Evolutionary conservation across 2,797 vertebrate genomes (phyloP).

Genomic region (Neosilurus mollespiculum): DNA sequence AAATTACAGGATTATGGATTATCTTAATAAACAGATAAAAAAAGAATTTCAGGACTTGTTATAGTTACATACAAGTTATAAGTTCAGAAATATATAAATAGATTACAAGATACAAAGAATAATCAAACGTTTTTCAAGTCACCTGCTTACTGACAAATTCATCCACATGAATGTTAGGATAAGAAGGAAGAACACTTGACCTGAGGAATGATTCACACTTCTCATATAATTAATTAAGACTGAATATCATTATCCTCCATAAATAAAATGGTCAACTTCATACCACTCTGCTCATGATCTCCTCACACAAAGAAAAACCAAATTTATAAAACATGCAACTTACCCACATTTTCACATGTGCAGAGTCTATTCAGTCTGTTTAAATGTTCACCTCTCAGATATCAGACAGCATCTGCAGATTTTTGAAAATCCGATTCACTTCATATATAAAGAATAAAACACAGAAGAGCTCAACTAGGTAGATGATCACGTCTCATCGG

Average conservation of each 20-base stretch:
- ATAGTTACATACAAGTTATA: no score
- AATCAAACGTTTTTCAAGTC: neutral
- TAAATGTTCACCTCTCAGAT: neutral
- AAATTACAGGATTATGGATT: neutral
- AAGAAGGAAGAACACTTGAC: neutral
- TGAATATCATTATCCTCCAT: neutral
- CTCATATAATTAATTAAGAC: neutral
- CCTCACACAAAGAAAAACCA: neutral
- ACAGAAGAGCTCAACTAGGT: neutral
- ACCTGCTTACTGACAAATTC: neutral
- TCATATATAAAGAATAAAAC: neutral
- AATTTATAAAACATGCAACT: neutral
- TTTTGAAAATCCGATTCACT: neutral
- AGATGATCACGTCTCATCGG: neutral
- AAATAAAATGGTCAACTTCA: neutral
- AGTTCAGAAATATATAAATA: neutral
- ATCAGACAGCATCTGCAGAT: neutral
- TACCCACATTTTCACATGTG: neutral
- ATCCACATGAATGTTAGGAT: neutral
- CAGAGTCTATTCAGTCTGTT: neutral
- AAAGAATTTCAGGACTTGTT: neutral
- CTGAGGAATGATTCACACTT: neutral
- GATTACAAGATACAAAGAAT: neutral
- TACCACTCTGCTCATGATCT: no score
- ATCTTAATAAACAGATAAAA: neutral